A percentile compares a stretch with the other conserved stretches of the same genome.
Conservation (phyloP, 2,888 invertebrate genomes). For the Dione vanillae region DNA sequence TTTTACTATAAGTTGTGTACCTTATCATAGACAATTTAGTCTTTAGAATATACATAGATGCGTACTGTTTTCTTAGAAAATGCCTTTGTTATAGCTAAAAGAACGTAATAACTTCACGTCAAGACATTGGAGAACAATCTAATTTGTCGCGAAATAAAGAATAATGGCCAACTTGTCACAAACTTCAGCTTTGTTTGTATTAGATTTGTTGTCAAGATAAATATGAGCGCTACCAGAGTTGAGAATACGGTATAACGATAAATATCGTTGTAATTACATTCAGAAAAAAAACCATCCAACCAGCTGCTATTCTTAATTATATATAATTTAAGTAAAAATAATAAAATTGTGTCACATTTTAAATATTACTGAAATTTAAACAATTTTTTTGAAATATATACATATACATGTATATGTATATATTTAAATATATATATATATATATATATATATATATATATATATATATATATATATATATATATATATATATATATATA, state of each 20-base stretch:
- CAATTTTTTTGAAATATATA: no score
- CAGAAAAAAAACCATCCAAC: background rate
- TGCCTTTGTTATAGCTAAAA: slow-evolving; percentile 14
- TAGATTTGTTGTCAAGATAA: slow-evolving; percentile 30
- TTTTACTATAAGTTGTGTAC: background rate
- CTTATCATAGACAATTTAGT: background rate
- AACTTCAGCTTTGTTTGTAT: slow-evolving; percentile 38
- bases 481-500: no score
- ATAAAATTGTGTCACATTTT: no score
- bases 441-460: no score
- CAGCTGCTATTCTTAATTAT: background rate
- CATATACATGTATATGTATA: no score
- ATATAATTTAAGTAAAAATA: background rate
- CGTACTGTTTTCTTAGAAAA: slow-evolving; percentile 4
- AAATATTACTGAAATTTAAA: background rate
- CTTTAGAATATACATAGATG: no score
- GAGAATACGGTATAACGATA: background rate
- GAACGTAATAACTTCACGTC: slow-evolving; percentile 20
- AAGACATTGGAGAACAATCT: slow-evolving; percentile 33
- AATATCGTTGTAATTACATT: background rate
- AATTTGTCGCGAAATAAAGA: slow-evolving; percentile 43
- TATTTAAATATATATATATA: no score
- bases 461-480: no score
- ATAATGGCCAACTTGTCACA: slow-evolving; percentile 47
- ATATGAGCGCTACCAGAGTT: slow-evolving; percentile 22